phyloP scores from a whole-genome alignment of 2,113 vertebrate species.

The Microtus montanus region DNA sequence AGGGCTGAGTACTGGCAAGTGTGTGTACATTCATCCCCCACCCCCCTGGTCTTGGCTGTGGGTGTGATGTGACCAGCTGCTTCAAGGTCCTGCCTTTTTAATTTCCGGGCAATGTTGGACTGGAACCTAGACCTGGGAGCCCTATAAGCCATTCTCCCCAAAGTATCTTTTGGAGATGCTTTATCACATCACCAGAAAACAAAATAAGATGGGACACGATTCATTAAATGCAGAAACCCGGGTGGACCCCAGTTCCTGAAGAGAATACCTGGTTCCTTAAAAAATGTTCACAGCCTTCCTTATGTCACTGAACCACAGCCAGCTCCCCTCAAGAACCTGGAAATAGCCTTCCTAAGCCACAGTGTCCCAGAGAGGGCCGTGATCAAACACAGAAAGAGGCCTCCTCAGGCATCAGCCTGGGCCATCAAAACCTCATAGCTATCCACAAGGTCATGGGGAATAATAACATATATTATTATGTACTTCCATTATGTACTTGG shows the following conservation, averaged over 20 bases:
- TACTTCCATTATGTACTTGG: accelerated
- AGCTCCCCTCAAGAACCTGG: neutral
- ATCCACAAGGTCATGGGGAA: neutral
- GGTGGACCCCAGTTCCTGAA: neutral
- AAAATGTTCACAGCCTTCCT: neutral
- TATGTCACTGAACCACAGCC: too few species aligned
- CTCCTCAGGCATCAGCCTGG: neutral
- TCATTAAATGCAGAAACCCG: neutral
- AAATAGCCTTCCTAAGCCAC: neutral
- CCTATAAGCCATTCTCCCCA: neutral
- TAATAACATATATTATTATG: neutral
- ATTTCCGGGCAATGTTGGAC: neutral
- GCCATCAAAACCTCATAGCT: neutral
- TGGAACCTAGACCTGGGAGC: neutral
- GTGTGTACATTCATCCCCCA: neutral
- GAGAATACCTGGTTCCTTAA: neutral
- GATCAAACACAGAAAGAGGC: neutral
- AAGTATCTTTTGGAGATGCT: neutral
- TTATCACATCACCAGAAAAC: neutral
- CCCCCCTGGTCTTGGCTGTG: neutral
- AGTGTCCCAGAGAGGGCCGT: neutral
- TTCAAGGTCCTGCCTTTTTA: neutral
- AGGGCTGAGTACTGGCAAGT: neutral
- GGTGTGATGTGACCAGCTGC: too few species aligned
- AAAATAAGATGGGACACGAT: neutral